Evolutionary conservation across 64 coral and sea anemone genomes (phyloP).

Genomic region (Actinia equina): DNA sequence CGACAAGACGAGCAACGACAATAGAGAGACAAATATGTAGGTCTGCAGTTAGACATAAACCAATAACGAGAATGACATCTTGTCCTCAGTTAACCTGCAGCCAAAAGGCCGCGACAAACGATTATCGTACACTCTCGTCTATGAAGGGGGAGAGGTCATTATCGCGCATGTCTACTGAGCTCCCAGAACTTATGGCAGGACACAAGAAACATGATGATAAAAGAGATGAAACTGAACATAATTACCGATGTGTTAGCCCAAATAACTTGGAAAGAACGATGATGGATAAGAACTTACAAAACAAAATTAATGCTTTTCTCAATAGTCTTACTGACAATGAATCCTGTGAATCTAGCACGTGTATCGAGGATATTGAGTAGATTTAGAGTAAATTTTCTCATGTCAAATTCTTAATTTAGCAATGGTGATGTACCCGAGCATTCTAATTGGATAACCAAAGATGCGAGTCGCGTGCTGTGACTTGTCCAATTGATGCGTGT

Average conservation of each 20-base stretch:
- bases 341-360: background rate
- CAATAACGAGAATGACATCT: background rate
- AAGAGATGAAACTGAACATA: background rate
- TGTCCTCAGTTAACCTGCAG: background rate
- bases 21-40: background rate
- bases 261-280: constrained; percentile 1
- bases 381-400: too few relatives aligned
- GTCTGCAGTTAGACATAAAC: background rate
- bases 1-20: background rate
- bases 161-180: background rate
- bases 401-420: too few relatives aligned
- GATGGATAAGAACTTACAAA: constrained; percentile 1
- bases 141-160: background rate
- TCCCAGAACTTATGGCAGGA: background rate
- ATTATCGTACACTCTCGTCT: background rate
- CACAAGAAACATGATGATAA: background rate
- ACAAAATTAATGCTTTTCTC: background rate
- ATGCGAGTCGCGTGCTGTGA: too few relatives aligned
- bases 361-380: background rate
- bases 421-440: too few relatives aligned
- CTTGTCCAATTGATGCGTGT: too few relatives aligned
- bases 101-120: background rate
- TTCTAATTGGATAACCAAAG: too few relatives aligned
- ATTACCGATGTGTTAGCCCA: background rate
- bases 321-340: background rate